Evolutionary conservation across 2,888 invertebrate genomes (phyloP).

Genomic region (Gymnoscelis rufifasciata): DNA sequence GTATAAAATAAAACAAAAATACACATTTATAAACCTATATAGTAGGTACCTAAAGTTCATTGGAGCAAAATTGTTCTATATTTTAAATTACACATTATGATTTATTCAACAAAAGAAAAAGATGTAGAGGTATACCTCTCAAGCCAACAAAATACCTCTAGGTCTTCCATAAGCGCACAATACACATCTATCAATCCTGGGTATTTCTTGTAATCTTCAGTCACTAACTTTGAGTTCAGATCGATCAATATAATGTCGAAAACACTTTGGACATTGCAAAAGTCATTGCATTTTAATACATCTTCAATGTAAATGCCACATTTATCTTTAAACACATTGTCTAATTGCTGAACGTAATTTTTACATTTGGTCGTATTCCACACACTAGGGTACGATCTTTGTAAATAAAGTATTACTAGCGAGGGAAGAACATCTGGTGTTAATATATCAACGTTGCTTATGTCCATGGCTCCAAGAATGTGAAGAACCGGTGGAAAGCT

Average conservation of each 20-base stretch:
- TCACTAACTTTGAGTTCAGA: conserved; percentile 51
- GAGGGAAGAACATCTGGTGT: conserved; percentile 39
- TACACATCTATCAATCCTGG: conserved; percentile 60
- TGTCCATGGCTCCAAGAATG: conserved; percentile 39
- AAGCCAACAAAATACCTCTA: conserved; percentile 44
- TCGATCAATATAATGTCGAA: conserved; percentile 54
- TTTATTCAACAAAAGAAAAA: too few relatives aligned
- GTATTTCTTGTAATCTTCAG: conserved; percentile 53
- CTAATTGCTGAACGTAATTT: conserved; percentile 41
- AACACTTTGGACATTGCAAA: conserved; percentile 45
- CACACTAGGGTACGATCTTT: conserved; percentile 42
- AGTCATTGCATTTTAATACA: conserved; percentile 38
- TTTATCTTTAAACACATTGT: conserved; percentile 41
- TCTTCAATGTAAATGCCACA: conserved; percentile 40
- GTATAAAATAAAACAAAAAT: too few relatives aligned
- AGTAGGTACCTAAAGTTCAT: too few relatives aligned
- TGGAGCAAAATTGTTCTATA: too few relatives aligned
- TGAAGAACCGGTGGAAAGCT: conserved; percentile 39
- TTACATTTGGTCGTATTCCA: conserved; percentile 47
- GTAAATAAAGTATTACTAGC: conserved; percentile 50
- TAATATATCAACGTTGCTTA: conserved; percentile 32
- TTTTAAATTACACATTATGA: too few relatives aligned
- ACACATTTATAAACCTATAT: too few relatives aligned
- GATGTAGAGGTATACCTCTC: too few relatives aligned
- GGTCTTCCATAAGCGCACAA: conserved; percentile 40